Evolutionary conservation across 2,113 vertebrate species (phyloP).

Genomic region (Chloroceryle aenea): DNA sequence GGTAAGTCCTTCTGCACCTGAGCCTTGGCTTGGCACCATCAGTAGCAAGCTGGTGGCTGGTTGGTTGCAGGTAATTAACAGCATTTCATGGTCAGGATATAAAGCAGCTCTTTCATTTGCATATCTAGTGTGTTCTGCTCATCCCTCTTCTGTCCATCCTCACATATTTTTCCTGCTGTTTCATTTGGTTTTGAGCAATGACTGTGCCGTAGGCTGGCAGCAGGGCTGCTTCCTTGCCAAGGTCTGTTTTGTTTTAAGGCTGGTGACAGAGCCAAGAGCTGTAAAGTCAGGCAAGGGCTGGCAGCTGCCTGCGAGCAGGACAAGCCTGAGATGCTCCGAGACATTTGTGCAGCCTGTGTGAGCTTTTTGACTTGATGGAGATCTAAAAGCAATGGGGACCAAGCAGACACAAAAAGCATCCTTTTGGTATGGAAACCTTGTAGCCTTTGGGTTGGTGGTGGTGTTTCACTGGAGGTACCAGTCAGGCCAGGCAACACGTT

Average conservation of each 20-base stretch:
- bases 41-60: neutral
- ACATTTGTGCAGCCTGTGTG: neutral
- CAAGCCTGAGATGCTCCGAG: neutral
- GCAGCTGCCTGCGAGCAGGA: neutral
- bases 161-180: slow-evolving; percentile 33
- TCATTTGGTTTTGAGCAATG: slow-evolving; percentile 13
- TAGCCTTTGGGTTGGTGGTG: neutral
- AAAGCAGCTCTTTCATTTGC: slow-evolving; percentile 21
- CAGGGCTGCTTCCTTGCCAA: neutral
- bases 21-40: neutral
- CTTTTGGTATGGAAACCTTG: neutral
- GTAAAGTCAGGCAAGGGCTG: neutral
- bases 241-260: slow-evolving; percentile 6
- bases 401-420: neutral
- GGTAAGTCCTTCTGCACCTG: slow-evolving; percentile 69
- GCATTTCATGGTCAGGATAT: neutral
- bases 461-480: neutral
- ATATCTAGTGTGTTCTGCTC: neutral
- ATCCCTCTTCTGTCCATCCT: neutral
- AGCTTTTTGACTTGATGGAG: neutral
- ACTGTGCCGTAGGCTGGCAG: slow-evolving; percentile 16
- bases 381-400: neutral
- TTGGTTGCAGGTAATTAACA: neutral
- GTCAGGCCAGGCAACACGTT: neutral
- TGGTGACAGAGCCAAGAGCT: neutral